Conservation (phyloP, 2,888 invertebrate species). For the Drosophila birchii region DNA sequence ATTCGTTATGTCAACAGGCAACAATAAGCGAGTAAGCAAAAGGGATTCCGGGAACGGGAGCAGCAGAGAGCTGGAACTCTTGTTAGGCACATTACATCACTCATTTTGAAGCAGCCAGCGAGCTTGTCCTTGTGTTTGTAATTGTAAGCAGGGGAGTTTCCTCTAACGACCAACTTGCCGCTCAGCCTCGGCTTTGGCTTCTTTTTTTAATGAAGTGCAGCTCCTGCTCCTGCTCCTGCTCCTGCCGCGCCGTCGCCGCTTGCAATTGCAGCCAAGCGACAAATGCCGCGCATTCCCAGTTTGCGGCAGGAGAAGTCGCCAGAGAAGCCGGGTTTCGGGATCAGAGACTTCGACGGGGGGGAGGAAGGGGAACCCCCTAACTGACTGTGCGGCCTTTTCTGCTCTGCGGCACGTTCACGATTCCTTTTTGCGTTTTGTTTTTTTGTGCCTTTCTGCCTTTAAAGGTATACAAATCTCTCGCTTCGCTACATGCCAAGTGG, state of each 20-base stretch:
- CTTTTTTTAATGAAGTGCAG: slow-evolving; percentile 73
- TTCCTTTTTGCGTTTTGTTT: slow-evolving; percentile 38
- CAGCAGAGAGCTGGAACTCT: slow-evolving; percentile 13
- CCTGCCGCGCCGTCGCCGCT: background rate
- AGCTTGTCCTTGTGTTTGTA: slow-evolving; percentile 63
- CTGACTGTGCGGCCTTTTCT: slow-evolving; percentile 53
- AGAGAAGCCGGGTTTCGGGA: slow-evolving; percentile 8
- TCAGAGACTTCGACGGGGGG: slow-evolving; percentile 9
- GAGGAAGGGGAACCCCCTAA: slow-evolving; percentile 33
- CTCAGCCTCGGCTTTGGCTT: slow-evolving; percentile 25
- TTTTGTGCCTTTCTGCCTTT: slow-evolving; percentile 31
- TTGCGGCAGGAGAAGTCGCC: slow-evolving; percentile 20
- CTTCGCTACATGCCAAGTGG: slow-evolving; percentile 67
- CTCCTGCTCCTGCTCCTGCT: slow-evolving; percentile 22
- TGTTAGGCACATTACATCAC: slow-evolving; percentile 75
- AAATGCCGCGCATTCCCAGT: slow-evolving; percentile 55
- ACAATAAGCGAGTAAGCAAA: slow-evolving; percentile 52
- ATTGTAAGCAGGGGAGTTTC: slow-evolving; percentile 71
- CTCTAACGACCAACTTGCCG: slow-evolving; percentile 59
- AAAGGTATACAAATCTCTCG: slow-evolving; percentile 63
- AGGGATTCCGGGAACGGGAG: background rate
- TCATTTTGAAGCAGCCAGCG: slow-evolving; percentile 55
- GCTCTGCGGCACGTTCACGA: slow-evolving; percentile 66
- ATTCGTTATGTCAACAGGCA: slow-evolving; percentile 79
- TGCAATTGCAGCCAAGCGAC: slow-evolving; percentile 64